Evolutionary conservation across 2,113 vertebrate genomes (phyloP).

Genomic region (Hippopotamus amphibius): DNA sequence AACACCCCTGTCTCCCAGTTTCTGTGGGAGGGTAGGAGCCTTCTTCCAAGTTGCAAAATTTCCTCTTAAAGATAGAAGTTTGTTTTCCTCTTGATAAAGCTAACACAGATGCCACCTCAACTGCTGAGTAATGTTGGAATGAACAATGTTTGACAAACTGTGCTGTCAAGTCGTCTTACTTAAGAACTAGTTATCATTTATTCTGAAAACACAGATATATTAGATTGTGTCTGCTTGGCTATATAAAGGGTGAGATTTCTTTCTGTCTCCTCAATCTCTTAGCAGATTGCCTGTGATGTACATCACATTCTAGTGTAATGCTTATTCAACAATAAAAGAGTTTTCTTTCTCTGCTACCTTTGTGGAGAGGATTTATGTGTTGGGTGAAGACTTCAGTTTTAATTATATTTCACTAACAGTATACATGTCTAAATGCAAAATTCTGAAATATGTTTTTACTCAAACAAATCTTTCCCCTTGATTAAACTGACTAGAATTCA

Average conservation of each 20-base stretch:
- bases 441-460: slow-evolving; percentile 59
- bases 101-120: neutral
- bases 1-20: neutral
- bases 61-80: neutral
- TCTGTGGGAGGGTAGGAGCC: neutral
- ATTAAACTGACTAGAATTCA: slow-evolving; percentile 11
- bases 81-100: neutral
- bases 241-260: neutral
- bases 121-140: neutral
- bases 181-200: neutral
- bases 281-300: neutral
- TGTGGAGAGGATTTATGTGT: slow-evolving; percentile 26
- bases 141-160: neutral
- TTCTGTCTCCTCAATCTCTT: neutral
- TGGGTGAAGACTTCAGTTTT: slow-evolving; percentile 20
- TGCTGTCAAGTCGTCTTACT: neutral
- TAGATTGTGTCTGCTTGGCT: neutral
- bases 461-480: slow-evolving; percentile 51
- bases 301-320: neutral
- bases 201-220: neutral
- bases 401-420: neutral
- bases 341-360: neutral
- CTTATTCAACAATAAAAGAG: neutral
- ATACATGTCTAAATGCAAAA: neutral
- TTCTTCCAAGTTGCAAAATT: neutral